Percentiles rank a stretch among this genome's conserved stretches.
phyloP scores from a whole-genome alignment of 2,888 invertebrate species.

The Oligia fasciuncula region DNA sequence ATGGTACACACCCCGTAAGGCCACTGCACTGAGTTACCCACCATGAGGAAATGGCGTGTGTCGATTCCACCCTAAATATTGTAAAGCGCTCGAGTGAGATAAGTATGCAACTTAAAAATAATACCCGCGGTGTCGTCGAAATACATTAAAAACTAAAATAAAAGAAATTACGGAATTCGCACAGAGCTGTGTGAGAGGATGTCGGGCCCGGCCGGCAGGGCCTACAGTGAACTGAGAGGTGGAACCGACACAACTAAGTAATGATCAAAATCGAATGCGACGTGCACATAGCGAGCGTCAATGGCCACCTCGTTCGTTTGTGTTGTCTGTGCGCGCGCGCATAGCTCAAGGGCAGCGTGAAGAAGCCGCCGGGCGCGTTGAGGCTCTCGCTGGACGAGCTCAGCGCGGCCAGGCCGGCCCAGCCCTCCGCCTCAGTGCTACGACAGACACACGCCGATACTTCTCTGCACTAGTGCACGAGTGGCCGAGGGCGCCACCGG shows the following conservation, averaged over 20 bases:
- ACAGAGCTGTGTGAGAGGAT: not conserved
- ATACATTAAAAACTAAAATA: conserved; percentile 15
- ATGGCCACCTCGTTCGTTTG: conserved; percentile 94
- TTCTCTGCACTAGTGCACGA: conserved; percentile 39
- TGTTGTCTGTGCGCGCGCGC: conserved; percentile 94
- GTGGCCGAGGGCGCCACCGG: conserved; percentile 10
- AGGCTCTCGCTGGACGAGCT: conserved; percentile 92
- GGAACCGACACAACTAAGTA: conserved; percentile 64
- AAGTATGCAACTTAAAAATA: conserved; percentile 7
- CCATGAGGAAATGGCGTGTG: conserved; percentile 63
- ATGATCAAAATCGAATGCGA: conserved; percentile 71
- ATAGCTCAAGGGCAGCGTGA: conserved; percentile 94
- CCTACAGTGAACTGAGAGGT: conserved; percentile 52
- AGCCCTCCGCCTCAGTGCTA: conserved; percentile 82
- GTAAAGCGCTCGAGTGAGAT: conserved; percentile 30
- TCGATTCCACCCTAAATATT: conserved; percentile 71
- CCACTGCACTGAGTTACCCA: conserved; percentile 65
- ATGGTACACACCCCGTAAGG: conserved; percentile 58
- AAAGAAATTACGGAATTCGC: conserved; percentile 3
- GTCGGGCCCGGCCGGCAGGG: not conserved
- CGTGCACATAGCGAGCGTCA: conserved; percentile 83
- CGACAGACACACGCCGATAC: conserved; percentile 71
- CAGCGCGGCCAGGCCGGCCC: conserved; percentile 82
- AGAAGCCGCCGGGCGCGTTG: conserved; percentile 91
- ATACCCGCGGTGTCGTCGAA: not conserved